A percentile compares a stretch with the other conserved stretches of the same genome.
Conservation (phyloP, 2,113 vertebrate species). For the Mustela lutreola region DNA sequence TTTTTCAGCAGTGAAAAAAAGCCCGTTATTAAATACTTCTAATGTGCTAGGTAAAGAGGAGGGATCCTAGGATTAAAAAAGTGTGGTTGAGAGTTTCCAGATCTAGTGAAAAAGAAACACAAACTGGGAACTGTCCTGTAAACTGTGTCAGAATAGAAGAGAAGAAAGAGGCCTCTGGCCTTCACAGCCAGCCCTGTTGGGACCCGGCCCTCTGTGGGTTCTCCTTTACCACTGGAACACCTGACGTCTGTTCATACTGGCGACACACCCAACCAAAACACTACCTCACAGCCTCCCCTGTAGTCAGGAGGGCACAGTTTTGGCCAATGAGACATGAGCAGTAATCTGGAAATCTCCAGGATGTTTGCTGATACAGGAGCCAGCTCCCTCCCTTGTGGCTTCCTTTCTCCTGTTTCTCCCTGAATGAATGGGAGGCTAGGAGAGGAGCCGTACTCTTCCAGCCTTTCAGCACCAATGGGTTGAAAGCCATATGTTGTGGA, state of each 20-base stretch:
- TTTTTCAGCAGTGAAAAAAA: neutral
- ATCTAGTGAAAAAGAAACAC: neutral
- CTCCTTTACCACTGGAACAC: neutral
- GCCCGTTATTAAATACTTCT: neutral
- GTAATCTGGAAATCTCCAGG: neutral
- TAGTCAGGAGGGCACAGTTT: neutral
- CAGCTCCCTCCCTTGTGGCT: neutral
- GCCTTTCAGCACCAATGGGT: neutral
- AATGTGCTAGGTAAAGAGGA: neutral
- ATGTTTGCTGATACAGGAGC: neutral
- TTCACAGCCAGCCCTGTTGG: too few relatives aligned
- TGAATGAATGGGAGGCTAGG: neutral
- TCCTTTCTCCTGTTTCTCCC: neutral
- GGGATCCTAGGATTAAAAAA: neutral
- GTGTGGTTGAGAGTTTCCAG: neutral
- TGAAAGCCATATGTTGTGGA: neutral
- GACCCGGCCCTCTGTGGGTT: neutral
- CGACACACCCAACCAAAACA: accelerated
- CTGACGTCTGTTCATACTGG: neutral
- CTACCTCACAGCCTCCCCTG: neutral
- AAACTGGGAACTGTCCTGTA: neutral
- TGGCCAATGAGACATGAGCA: neutral
- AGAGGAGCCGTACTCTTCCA: neutral
- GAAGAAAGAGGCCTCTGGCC: neutral
- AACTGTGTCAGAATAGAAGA: neutral